Evolutionary conservation across 2,888 invertebrate species (phyloP).

Genomic region (Sicus ferrugineus): DNA sequence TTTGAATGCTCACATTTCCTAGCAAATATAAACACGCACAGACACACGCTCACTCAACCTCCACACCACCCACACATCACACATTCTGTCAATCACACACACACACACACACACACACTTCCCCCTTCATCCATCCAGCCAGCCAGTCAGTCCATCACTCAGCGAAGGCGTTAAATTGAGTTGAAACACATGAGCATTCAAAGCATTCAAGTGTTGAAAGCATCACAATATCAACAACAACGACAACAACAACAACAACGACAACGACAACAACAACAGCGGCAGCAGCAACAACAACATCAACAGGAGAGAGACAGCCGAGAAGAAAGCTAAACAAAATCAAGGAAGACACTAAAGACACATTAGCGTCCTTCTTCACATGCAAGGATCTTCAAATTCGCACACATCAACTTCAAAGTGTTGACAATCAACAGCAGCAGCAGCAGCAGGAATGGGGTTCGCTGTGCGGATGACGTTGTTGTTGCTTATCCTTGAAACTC

Average conservation of each 20-base stretch:
- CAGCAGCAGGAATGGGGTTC: not conserved
- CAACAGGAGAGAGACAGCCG: not conserved
- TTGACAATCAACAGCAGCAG: slow-evolving; percentile 30
- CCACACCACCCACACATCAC: slow-evolving; percentile 9
- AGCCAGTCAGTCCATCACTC: not conserved
- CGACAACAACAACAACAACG: not conserved
- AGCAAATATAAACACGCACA: slow-evolving; percentile 50
- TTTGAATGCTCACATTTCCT: slow-evolving; percentile 45
- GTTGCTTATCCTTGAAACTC: not conserved
- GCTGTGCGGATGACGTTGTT: slow-evolving; percentile 3
- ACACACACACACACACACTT: slow-evolving; percentile 12
- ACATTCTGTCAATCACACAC: not conserved
- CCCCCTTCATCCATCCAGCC: not conserved
- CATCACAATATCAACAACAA: slow-evolving; percentile 12
- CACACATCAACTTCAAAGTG: slow-evolving; percentile 38
- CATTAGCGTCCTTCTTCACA: slow-evolving; percentile 35
- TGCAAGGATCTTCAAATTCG: slow-evolving; percentile 19
- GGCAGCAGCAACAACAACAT: not conserved
- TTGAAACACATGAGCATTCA: slow-evolving; percentile 25
- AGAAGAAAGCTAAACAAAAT: slow-evolving; percentile 3
- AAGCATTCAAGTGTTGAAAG: not conserved
- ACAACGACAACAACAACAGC: slow-evolving; percentile 14
- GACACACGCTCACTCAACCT: not conserved
- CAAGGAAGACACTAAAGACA: slow-evolving; percentile 35
- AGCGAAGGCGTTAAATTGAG: slow-evolving; percentile 36